These are phyloP conservation scores for Danio tinwini DNA, from an alignment of 2,797 vertebrate species.

Conservation along the genomic window DNA sequence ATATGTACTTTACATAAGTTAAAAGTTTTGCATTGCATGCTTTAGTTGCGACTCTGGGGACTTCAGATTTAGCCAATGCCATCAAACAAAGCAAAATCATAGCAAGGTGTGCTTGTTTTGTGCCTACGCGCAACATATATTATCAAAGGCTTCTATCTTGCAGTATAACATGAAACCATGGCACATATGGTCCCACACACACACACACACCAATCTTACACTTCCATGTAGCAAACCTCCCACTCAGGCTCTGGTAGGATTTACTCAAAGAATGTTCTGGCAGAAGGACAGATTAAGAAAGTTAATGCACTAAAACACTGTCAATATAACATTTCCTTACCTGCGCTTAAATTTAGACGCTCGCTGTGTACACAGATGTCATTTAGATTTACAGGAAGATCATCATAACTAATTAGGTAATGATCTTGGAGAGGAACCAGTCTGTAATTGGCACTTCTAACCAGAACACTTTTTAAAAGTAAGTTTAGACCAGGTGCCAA, in stretches of 20 bases:
- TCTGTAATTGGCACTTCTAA: slow-evolving; percentile 34
- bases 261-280: slow-evolving; percentile 28
- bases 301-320: neutral
- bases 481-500: slow-evolving; percentile 43
- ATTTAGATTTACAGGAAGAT: slow-evolving; percentile 32
- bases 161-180: slow-evolving; percentile 21
- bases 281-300: slow-evolving; percentile 4
- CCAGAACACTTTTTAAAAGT: neutral
- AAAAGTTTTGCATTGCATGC: neutral
- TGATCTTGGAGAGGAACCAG: slow-evolving; percentile 21
- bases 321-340: neutral
- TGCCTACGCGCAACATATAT: slow-evolving; percentile 42
- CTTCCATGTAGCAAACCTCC: slow-evolving; percentile 36
- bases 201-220: slow-evolving; percentile 16
- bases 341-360: slow-evolving; percentile 26
- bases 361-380: slow-evolving; percentile 10
- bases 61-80: slow-evolving; percentile 27
- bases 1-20: neutral
- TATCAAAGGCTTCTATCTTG: slow-evolving; percentile 36
- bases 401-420: slow-evolving; percentile 51
- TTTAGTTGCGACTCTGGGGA: slow-evolving; percentile 8
- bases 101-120: slow-evolving; percentile 12
- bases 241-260: slow-evolving; percentile 36
- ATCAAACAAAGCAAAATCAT: slow-evolving; percentile 12
- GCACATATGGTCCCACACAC: slow-evolving; percentile 33